Percentiles rank a stretch among this genome's conserved stretches.
phyloP scores from a whole-genome alignment of 2,888 invertebrate species.

The Ryuthela nishihirai region DNA sequence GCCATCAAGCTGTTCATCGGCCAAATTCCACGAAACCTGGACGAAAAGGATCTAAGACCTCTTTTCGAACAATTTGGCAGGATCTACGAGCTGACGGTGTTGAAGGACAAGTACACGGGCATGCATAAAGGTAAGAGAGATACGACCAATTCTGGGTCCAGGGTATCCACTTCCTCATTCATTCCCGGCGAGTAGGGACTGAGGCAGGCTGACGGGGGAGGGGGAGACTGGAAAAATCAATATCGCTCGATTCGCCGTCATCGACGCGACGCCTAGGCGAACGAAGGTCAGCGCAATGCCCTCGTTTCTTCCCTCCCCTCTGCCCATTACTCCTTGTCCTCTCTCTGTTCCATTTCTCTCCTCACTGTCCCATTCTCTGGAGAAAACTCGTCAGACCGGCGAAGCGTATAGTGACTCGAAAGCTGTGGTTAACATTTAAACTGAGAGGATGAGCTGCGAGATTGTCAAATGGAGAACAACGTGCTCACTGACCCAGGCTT shows the following conservation, averaged over 20 bases:
- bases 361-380: conserved; percentile 19
- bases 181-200: not conserved
- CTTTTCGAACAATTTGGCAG: conserved; percentile 91
- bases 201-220: not conserved
- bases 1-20: conserved; percentile 57
- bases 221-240: conserved; percentile 18
- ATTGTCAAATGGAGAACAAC: no score
- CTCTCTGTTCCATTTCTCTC: conserved; percentile 2
- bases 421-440: no score
- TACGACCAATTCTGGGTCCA: no score
- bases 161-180: not conserved
- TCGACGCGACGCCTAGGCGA: conserved; percentile 29
- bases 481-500: no score
- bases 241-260: conserved; percentile 37
- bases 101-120: conserved; percentile 91
- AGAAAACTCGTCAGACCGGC: no score
- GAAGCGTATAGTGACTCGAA: no score
- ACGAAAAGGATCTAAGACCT: conserved; percentile 79
- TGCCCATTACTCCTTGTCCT: not conserved
- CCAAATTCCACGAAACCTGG: conserved; percentile 84
- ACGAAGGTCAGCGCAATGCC: conserved; percentile 23
- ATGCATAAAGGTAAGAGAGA: conserved; percentile 84
- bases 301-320: not conserved
- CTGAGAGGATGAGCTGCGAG: no score
- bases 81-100: conserved; percentile 88